phyloP scores from a whole-genome alignment of 2,888 invertebrate species.

The Suillia variegata region DNA sequence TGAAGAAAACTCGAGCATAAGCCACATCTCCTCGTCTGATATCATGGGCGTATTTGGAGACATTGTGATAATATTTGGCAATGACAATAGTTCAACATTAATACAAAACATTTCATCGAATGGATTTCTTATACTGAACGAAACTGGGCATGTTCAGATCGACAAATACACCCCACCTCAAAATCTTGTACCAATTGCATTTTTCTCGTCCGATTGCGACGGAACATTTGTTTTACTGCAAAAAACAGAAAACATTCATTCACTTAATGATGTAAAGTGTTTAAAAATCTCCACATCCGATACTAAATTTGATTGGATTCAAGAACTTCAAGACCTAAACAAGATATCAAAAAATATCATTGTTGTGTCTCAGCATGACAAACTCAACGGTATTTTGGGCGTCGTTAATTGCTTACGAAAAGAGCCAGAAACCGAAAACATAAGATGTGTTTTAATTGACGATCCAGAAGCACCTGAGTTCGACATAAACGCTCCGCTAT shows the following conservation, averaged over 20 bases:
- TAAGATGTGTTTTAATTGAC: conserved; percentile 68
- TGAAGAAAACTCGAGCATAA: too few relatives aligned
- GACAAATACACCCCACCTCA: too few relatives aligned
- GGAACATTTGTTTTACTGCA: conserved; percentile 21
- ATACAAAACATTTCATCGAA: too few relatives aligned
- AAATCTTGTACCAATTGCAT: too few relatives aligned
- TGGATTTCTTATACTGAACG: too few relatives aligned
- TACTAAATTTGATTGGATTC: conserved; percentile 37
- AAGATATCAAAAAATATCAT: conserved; percentile 56
- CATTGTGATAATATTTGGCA: too few relatives aligned
- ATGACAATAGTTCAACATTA: too few relatives aligned
- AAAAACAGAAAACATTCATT: background rate
- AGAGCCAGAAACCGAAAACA: conserved; percentile 72
- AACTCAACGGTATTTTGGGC: conserved; percentile 78
- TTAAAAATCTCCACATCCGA: conserved; percentile 35
- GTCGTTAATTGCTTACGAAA: conserved; percentile 82
- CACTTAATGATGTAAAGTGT: conserved; percentile 17
- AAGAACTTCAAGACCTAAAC: conserved; percentile 26
- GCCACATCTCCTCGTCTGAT: too few relatives aligned
- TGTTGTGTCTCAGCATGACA: conserved; percentile 70
- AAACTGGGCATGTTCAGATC: too few relatives aligned
- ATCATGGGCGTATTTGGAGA: too few relatives aligned
- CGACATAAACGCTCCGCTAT: conserved; percentile 68
- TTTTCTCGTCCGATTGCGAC: too few relatives aligned
- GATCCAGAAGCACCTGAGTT: conserved; percentile 69